A percentile compares a stretch with the other conserved stretches of the same genome.
Evolutionary conservation across 2,797 vertebrate species (phyloP).

Genomic region (Labeo calbasu): DNA sequence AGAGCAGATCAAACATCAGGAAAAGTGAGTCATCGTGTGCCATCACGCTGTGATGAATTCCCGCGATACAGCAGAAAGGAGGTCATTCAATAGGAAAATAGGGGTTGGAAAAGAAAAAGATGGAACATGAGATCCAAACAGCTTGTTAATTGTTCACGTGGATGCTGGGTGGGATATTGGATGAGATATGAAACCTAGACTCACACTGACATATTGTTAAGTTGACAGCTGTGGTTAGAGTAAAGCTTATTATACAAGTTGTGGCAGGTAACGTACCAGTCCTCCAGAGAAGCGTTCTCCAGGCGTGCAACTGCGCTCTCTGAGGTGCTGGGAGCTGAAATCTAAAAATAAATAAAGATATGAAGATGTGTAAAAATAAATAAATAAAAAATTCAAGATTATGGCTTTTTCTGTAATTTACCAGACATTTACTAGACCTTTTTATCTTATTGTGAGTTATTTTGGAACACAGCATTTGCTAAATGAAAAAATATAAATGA

Average conservation of each 20-base stretch:
- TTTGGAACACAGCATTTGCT: background rate
- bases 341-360: conserved; percentile 70
- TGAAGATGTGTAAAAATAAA: too few species aligned
- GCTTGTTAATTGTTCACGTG: conserved; percentile 21
- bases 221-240: background rate
- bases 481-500: background rate
- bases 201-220: conserved; percentile 11
- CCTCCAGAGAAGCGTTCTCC: conserved; percentile 69
- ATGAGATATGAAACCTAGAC: conserved; percentile 19
- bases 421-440: background rate
- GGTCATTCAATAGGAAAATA: background rate
- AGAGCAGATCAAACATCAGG: conserved; percentile 21
- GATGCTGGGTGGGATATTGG: conserved; percentile 25
- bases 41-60: background rate
- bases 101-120: background rate
- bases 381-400: too few species aligned
- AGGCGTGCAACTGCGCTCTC: conserved; percentile 73
- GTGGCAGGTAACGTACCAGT: conserved; percentile 80
- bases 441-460: background rate
- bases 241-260: background rate
- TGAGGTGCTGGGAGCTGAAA: conserved; percentile 75
- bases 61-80: background rate
- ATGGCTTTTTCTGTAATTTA: background rate
- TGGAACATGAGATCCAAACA: conserved; percentile 27
- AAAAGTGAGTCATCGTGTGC: background rate